Percentiles rank a stretch among this genome's conserved stretches.
Evolutionary conservation across 2,888 invertebrate species (phyloP).

Genomic region (Apodemia hepburni): DNA sequence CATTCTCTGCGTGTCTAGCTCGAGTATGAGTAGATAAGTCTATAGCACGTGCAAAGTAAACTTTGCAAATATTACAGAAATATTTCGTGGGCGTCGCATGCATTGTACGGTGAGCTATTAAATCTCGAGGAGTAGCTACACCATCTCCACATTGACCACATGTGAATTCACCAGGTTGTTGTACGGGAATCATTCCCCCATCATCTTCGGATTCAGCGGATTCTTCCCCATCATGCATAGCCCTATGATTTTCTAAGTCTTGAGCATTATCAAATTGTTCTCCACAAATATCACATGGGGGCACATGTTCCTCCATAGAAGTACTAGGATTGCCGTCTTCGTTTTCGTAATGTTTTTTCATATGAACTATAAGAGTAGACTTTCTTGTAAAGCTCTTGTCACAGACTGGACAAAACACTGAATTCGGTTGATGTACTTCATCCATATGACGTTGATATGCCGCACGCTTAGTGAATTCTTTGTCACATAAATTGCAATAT

Average conservation of each 20-base stretch:
- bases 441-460: slow-evolving; percentile 81
- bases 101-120: slow-evolving; percentile 78
- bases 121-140: slow-evolving; percentile 74
- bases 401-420: slow-evolving; percentile 82
- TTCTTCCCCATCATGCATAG: slow-evolving; percentile 78
- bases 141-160: slow-evolving; percentile 79
- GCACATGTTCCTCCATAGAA: slow-evolving; percentile 53
- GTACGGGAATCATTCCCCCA: slow-evolving; percentile 42
- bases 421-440: slow-evolving; percentile 75
- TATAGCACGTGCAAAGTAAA: slow-evolving; percentile 68
- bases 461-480: slow-evolving; percentile 81
- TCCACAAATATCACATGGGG: slow-evolving; percentile 81
- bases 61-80: slow-evolving; percentile 81
- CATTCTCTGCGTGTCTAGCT: too few species aligned
- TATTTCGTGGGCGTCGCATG: slow-evolving; percentile 73
- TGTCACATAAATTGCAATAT: slow-evolving; percentile 81
- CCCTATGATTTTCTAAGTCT: slow-evolving; percentile 79
- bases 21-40: slow-evolving; percentile 72
- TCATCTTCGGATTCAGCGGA: slow-evolving; percentile 64
- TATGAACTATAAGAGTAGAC: slow-evolving; percentile 82
- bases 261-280: slow-evolving; percentile 79
- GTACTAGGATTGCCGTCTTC: slow-evolving; percentile 54
- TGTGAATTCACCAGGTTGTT: slow-evolving; percentile 69
- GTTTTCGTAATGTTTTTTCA: slow-evolving; percentile 79
- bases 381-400: slow-evolving; percentile 82